Evolutionary conservation across 1,140 invertebrate species (phyloP), one percentile per base, ranked within the genome.

Genomic region (Drosophila carrolli): DNA sequence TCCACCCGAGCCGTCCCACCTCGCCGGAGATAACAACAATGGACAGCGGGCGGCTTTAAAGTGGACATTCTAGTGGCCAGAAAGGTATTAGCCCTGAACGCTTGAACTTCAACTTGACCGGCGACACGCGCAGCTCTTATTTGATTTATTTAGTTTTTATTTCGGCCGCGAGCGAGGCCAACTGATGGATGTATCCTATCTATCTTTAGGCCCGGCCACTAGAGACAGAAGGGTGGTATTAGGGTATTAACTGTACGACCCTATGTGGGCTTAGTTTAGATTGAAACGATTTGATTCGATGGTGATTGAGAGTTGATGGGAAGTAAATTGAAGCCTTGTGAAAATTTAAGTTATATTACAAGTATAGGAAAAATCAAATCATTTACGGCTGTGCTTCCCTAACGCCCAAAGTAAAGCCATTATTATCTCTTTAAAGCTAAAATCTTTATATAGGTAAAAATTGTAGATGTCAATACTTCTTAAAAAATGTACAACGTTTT

Each of bases 41-140:
- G 70, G 67, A 60, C 63, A 78, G 70, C 75, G 43, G 47, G 43
- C 50, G 43, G 82, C 82, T 86, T 86, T 88, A 86, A 78, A 82
- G 68, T 81, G 78, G 82, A 86, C 82, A 86, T 58, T 88, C 65
- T 82, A 86, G 82, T 86, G 82, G 58, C 50, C 78, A 75, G 65
- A 47, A 27, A 50, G 68, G 82, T 60, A 86, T 86, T 86, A 82
- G 58, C 48, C 56, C 32, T 81, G 61, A 75, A 81, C 63, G 75
- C 65, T 57, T 88, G 82, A 86, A 86, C 83, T 86, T 85, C 82
- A 82, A 75, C 73, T 83, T 85, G 74, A 16, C 57, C 40, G 65
- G 62, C 61, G 66, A 32, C 29, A 32, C 29, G 29, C 29, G 29
- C 29, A 32, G 29, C 29, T 32, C 29, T 32, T 7, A 72, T 62